These are phyloP conservation scores for Sminthurinus signatus DNA, from an alignment of 1,140 invertebrate species.

Conservation along the genomic window DNA sequence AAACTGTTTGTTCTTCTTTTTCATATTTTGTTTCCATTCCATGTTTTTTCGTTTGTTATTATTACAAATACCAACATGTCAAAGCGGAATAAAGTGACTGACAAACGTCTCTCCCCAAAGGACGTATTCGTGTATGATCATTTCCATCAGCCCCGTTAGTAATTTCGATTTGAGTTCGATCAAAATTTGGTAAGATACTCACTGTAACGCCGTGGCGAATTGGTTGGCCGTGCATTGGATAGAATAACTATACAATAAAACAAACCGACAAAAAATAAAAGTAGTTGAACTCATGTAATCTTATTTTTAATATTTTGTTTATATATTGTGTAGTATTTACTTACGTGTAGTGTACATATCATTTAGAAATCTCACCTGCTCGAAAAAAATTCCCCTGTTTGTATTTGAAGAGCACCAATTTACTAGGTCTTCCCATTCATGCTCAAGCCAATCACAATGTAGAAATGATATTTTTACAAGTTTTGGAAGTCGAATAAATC, in stretches of 20 bases:
- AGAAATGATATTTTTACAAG: slow-evolving; percentile 5
- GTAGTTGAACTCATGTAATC: too few species aligned
- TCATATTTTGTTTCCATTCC: too few species aligned
- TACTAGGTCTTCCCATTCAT: neutral
- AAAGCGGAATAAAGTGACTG: neutral
- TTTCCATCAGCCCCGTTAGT: neutral
- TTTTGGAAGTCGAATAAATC: slow-evolving; percentile 6
- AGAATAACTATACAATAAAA: too few species aligned
- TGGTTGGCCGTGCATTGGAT: neutral
- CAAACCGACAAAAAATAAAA: too few species aligned
- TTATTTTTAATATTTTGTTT: too few species aligned
- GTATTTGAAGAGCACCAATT: neutral
- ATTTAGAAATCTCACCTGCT: too few species aligned
- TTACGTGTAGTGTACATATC: too few species aligned
- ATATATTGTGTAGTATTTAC: too few species aligned
- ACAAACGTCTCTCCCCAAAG: neutral
- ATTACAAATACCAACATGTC: neutral
- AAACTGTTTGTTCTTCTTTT: too few species aligned
- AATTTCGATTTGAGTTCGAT: neutral
- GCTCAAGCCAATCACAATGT: slow-evolving; percentile 7
- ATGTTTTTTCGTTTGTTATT: too few species aligned
- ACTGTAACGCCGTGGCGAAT: neutral
- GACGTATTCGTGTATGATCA: neutral
- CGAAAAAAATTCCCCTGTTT: neutral
- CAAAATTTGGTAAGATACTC: neutral